A percentile compares a stretch with the other conserved stretches of the same genome.
Evolutionary conservation across 1,140 invertebrate species (phyloP).

Genomic region (Papilio machaon): DNA sequence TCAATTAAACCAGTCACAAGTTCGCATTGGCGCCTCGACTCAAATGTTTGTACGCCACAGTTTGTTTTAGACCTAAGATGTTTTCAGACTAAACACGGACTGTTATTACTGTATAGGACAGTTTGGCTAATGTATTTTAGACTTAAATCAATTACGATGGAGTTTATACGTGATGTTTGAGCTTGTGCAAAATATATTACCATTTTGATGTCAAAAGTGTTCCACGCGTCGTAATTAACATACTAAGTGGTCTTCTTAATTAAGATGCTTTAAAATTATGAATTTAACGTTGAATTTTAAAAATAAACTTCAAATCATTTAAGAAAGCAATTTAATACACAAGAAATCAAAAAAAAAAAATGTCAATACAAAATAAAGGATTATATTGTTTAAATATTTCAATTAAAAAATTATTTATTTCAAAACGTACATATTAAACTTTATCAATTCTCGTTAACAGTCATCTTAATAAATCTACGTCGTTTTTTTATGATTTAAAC

Average conservation of each 20-base stretch:
- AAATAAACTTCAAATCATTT: background rate
- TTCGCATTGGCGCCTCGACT: slow-evolving; percentile 24
- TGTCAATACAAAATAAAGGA: no score
- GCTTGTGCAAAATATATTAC: background rate
- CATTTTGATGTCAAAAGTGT: background rate
- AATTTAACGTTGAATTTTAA: background rate
- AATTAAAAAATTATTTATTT: background rate
- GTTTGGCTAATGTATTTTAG: slow-evolving; percentile 40
- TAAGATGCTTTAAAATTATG: background rate
- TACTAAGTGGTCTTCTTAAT: background rate
- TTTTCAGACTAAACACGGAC: slow-evolving; percentile 56
- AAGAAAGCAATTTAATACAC: background rate
- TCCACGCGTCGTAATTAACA: background rate
- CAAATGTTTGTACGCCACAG: slow-evolving; percentile 40
- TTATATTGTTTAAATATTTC: background rate
- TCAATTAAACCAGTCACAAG: slow-evolving; percentile 58
- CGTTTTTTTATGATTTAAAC: slow-evolving; percentile 26
- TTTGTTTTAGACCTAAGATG: slow-evolving; percentile 52
- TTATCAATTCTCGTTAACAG: background rate
- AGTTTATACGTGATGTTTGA: slow-evolving; percentile 25
- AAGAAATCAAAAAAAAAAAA: no score
- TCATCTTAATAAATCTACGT: slow-evolving; percentile 18
- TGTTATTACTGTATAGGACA: slow-evolving; percentile 40
- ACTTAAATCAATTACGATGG: slow-evolving; percentile 34
- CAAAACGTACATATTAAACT: background rate